Percentiles rank a stretch among this genome's conserved stretches.
Conservation (phyloP, 1,140 invertebrate genomes). For the Leptonema lineaticorne region DNA sequence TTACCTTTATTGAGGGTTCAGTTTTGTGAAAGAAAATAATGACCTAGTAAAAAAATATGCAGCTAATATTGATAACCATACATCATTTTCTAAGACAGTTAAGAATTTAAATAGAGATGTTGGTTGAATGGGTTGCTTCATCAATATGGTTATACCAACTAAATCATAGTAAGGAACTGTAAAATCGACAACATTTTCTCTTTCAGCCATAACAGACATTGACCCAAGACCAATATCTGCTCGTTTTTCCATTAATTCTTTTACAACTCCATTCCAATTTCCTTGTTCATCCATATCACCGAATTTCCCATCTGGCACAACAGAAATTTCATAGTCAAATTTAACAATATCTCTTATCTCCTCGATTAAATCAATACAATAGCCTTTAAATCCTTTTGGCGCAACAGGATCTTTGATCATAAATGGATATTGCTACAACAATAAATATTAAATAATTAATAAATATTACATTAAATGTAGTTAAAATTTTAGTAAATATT, state of each 20-base stretch:
- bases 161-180: slow-evolving; percentile 95
- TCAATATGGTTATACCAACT: slow-evolving; percentile 90
- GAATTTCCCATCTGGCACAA: slow-evolving; percentile 76
- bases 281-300: slow-evolving; percentile 84
- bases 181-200: slow-evolving; percentile 93
- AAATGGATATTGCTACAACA: slow-evolving; percentile 79
- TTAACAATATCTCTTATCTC: slow-evolving; percentile 78
- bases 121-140: slow-evolving; percentile 75
- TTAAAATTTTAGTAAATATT: no score
- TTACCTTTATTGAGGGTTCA: neutral
- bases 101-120: slow-evolving; percentile 96
- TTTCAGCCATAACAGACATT: slow-evolving; percentile 90
- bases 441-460: slow-evolving; percentile 3
- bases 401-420: slow-evolving; percentile 70
- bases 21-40: slow-evolving; percentile 19
- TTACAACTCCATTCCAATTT: slow-evolving; percentile 91
- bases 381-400: slow-evolving; percentile 77
- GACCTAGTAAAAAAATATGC: slow-evolving; percentile 93
- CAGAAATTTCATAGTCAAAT: slow-evolving; percentile 87
- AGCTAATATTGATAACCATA: slow-evolving; percentile 94
- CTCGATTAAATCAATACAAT: slow-evolving; percentile 90
- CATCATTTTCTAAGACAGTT: slow-evolving; percentile 91
- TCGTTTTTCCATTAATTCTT: slow-evolving; percentile 84
- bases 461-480: no score
- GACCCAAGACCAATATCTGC: slow-evolving; percentile 89